phyloP scores from a whole-genome alignment of 1,140 invertebrate species.

The Drosophila ambigua region DNA sequence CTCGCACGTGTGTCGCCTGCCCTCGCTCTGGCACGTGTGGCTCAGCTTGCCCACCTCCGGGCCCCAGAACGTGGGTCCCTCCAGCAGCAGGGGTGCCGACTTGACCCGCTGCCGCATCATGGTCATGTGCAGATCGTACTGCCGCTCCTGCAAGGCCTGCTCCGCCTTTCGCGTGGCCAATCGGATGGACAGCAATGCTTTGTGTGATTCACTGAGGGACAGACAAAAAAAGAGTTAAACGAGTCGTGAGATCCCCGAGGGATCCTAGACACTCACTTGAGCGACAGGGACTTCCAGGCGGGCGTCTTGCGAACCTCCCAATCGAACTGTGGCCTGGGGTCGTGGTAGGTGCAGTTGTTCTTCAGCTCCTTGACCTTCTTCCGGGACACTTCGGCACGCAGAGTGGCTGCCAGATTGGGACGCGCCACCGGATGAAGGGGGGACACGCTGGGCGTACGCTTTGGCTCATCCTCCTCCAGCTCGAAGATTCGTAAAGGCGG shows the following conservation, averaged over 20 bases:
- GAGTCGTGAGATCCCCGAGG: not conserved
- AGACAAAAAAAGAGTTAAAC: not conserved
- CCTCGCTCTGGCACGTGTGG: conserved; percentile 71
- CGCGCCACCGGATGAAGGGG: conserved; percentile 78
- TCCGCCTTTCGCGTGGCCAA: conserved; percentile 82
- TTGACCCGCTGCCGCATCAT: conserved; percentile 81
- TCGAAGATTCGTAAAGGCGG: conserved; percentile 43
- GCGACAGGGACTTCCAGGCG: conserved; percentile 77
- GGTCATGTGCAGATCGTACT: conserved; percentile 81
- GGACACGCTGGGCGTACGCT: conserved; percentile 48
- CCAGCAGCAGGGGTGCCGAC: conserved; percentile 76
- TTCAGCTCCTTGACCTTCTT: conserved; percentile 76
- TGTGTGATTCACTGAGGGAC: conserved; percentile 73
- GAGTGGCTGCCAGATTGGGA: conserved; percentile 79
- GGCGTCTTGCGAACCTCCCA: conserved; percentile 83
- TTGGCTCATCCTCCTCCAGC: conserved; percentile 24
- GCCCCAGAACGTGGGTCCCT: conserved; percentile 78
- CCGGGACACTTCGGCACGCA: conserved; percentile 71
- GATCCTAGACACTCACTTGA: conserved; percentile 61
- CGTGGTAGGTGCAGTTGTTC: conserved; percentile 76
- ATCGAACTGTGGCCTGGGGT: conserved; percentile 61
- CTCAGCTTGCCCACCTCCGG: conserved; percentile 76
- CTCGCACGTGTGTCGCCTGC: conserved; percentile 61
- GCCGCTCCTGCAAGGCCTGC: conserved; percentile 73
- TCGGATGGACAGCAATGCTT: conserved; percentile 71